Evolutionary conservation across 1,140 invertebrate species (phyloP).

Genomic region (Drosophila lacertosa): DNA sequence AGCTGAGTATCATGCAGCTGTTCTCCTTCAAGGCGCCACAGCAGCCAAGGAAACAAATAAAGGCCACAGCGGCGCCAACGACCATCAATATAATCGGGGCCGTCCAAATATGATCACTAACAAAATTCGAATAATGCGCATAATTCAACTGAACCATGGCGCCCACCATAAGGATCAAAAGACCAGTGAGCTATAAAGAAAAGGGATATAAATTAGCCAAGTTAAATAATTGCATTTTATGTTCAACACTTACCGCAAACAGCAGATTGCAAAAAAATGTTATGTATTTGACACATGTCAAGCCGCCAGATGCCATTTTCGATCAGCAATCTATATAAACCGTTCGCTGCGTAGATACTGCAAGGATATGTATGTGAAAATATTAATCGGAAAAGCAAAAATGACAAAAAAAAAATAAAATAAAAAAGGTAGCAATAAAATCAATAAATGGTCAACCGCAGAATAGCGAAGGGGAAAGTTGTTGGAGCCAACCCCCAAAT

Average conservation of each 20-base stretch:
- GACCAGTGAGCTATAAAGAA: constrained; percentile 88
- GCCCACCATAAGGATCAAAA: constrained; percentile 90
- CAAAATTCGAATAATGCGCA: constrained; percentile 88
- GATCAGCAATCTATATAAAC: constrained; percentile 24
- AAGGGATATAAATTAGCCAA: not conserved
- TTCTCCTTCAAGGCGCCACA: constrained; percentile 94
- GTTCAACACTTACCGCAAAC: constrained; percentile 90
- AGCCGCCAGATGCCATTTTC: constrained; percentile 87
- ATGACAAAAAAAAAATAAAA: not conserved
- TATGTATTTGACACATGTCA: constrained; percentile 92
- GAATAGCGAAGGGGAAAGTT: constrained; percentile 39
- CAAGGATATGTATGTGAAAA: constrained; percentile 31
- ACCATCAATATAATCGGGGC: constrained; percentile 92
- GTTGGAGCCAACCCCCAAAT: constrained; percentile 64
- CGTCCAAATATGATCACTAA: constrained; percentile 88
- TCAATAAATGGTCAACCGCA: constrained; percentile 66
- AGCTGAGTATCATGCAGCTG: constrained; percentile 95
- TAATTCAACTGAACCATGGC: constrained; percentile 88
- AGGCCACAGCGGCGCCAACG: constrained; percentile 92
- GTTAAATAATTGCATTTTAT: not conserved
- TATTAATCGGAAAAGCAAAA: constrained; percentile 46
- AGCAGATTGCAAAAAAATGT: constrained; percentile 93
- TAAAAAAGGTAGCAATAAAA: constrained; percentile 29
- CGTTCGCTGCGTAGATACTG: constrained; percentile 33
- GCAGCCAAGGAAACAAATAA: constrained; percentile 95